A percentile compares a stretch with the other conserved stretches of the same genome.
Evolutionary conservation across 2,797 vertebrate genomes (phyloP).

Genomic region (Sparus aurata): DNA sequence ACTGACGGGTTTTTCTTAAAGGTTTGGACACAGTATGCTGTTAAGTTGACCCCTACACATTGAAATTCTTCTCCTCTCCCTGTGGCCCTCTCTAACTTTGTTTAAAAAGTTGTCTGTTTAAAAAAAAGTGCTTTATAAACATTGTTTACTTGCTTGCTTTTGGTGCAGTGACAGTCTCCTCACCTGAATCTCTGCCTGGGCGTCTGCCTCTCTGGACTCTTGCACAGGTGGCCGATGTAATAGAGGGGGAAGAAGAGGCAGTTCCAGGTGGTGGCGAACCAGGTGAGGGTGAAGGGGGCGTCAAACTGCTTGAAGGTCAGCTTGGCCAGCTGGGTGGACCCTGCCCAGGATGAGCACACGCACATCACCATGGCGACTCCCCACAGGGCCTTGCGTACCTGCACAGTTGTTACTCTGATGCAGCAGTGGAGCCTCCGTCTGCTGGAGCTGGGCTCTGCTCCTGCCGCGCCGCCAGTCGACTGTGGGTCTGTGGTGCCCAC

Average conservation of each 20-base stretch:
- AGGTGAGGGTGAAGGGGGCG: conserved; percentile 95
- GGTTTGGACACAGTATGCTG: background rate
- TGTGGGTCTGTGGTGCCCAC: conserved; percentile 88
- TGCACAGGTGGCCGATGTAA: conserved; percentile 93
- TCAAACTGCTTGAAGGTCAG: conserved; percentile 92
- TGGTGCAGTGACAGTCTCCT: conserved; percentile 48
- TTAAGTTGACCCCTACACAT: background rate
- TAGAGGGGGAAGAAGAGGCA: conserved; percentile 96
- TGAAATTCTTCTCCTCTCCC: background rate
- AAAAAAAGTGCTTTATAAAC: background rate
- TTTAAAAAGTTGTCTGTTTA: too few relatives aligned
- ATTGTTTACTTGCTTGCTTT: background rate
- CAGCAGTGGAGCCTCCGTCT: conserved; percentile 83
- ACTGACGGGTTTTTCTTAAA: background rate
- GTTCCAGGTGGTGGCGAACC: conserved; percentile 98
- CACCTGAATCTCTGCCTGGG: conserved; percentile 95
- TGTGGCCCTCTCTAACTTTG: background rate
- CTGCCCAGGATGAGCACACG: conserved; percentile 95
- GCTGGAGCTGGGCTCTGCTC: conserved; percentile 80
- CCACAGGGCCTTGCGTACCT: conserved; percentile 91
- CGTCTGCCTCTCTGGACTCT: conserved; percentile 93
- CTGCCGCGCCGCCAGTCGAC: conserved; percentile 74
- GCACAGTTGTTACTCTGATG: conserved; percentile 86
- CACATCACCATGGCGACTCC: conserved; percentile 92
- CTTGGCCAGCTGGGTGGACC: conserved; percentile 95